Base-by-base conservation (phyloP, 2,113 vertebrate genomes). In the Meleagris gallopavo region DNA sequence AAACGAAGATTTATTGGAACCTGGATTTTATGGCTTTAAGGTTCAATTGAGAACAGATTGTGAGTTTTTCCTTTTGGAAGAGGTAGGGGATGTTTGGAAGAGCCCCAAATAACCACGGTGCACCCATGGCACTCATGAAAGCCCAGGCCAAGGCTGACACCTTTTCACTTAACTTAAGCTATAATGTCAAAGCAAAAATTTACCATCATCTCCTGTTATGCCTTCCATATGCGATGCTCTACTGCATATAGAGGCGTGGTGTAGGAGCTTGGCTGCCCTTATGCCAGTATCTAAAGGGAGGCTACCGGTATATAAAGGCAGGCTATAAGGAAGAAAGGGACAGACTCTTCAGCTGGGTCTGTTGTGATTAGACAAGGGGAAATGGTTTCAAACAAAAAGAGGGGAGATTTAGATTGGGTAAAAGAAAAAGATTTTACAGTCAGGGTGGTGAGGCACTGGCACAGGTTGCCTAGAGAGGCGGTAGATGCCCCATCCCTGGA, bases 11-110 rank as follows among this genome's bases (percentile, higher is more conserved):
- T 94, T 95, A 95, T 90, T 90, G n/a, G 52, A 94, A 97, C 89
- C 95, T 93, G 88, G 81, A 88, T 89, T 95, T 95, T 86, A 92
- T 3, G 14, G 40, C 80, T 91, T 90, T 78, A 54, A 88, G 61
- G 61, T 93, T 94, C 92, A 72, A 92, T 91, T 90, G 93, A 91
- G 85, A 93, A 93, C 95, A 96, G 88, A 94, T 93, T 94, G 88
- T 1, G 27, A 50, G 46, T 93, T 95, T 93, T 66, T 90, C 45
- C 61, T 88, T 86, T 94, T 93, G 80, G 75, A 96, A 86, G 57
- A 90, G 54, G 29, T 90, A 64, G 60, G 82, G 55, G 73, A 66
- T 58, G 65, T 78, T 95, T 86, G 88, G 95, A 94, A 88, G 72
- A 89, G 57, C 40, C 61, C 15, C 61, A 8, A 86, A 79, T 86